phyloP scores from a whole-genome alignment of 2,888 invertebrate genomes.

The Meta bourneti region DNA sequence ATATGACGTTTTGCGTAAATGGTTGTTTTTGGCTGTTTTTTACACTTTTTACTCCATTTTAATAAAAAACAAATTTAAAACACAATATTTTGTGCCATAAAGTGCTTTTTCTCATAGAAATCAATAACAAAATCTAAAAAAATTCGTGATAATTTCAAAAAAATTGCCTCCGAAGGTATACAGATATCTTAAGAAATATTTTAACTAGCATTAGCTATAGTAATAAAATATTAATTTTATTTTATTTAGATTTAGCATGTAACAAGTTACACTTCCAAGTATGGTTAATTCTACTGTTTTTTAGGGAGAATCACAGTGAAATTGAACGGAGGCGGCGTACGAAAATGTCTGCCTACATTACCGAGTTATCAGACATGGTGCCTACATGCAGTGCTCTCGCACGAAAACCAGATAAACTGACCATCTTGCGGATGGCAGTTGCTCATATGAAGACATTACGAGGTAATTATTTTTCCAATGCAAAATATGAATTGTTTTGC shows the following conservation, averaged over 20 bases:
- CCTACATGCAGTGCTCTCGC: constrained; percentile 99
- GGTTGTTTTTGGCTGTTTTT: no score
- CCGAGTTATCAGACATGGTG: constrained; percentile 99
- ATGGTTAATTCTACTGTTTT: constrained; percentile 27
- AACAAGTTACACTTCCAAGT: background rate
- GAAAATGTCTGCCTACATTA: constrained; percentile 99
- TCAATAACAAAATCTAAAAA: no score
- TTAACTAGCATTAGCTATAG: no score
- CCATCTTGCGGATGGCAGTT: constrained; percentile 99
- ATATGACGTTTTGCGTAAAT: no score
- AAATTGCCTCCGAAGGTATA: no score
- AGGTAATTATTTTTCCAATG: constrained; percentile 84
- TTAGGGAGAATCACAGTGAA: constrained; percentile 98
- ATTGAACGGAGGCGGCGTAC: constrained; percentile 98
- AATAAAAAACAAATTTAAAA: no score
- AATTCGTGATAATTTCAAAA: no score
- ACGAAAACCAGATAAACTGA: constrained; percentile 98
- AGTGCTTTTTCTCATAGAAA: no score
- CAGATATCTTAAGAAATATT: no score
- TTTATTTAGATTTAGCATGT: background rate
- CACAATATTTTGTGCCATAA: no score
- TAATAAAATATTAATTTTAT: background rate
- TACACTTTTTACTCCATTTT: no score
- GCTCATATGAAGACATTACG: constrained; percentile 99
- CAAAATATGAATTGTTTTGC: background rate